These are phyloP conservation scores for Garra rufa DNA, from an alignment of 2,113 vertebrate genomes.

Conservation along the genomic window DNA sequence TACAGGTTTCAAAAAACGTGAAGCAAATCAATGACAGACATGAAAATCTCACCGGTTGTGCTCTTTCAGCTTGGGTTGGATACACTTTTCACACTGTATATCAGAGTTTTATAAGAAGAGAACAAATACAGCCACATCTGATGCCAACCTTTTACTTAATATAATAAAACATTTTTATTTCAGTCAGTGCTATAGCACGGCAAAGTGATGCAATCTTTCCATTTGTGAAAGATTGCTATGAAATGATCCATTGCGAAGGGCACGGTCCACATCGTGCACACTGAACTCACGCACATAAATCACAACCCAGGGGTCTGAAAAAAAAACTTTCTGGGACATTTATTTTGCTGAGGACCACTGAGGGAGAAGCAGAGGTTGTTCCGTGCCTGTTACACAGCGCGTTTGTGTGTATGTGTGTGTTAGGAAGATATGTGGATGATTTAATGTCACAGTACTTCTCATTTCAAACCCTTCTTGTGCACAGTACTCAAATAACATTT, in stretches of 20 bases:
- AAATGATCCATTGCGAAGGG: constrained; percentile 44
- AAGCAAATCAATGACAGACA: constrained; percentile 1
- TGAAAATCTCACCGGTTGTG: background rate
- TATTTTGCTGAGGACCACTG: constrained; percentile 23
- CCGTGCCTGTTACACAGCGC: background rate
- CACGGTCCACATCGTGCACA: constrained; percentile 21
- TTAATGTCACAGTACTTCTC: constrained; percentile 9
- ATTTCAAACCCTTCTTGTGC: background rate
- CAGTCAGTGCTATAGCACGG: background rate
- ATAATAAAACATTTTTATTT: constrained; percentile 40
- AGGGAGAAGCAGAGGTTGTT: background rate
- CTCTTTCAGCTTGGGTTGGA: background rate
- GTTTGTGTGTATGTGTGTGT: background rate
- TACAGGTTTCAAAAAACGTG: background rate
- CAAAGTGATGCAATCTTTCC: constrained; percentile 29
- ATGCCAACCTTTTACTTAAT: constrained; percentile 39
- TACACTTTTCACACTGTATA: background rate
- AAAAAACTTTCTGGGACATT: constrained; percentile 36
- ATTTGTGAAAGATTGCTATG: constrained; percentile 44
- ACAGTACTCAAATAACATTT: background rate
- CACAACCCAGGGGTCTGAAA: constrained; percentile 17
- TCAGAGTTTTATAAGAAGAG: constrained; percentile 2
- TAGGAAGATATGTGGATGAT: background rate
- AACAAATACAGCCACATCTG: background rate
- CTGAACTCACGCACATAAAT: constrained; percentile 13